phyloP scores from a whole-genome alignment of 2,113 vertebrate genomes.

The Epinephelus moara region DNA sequence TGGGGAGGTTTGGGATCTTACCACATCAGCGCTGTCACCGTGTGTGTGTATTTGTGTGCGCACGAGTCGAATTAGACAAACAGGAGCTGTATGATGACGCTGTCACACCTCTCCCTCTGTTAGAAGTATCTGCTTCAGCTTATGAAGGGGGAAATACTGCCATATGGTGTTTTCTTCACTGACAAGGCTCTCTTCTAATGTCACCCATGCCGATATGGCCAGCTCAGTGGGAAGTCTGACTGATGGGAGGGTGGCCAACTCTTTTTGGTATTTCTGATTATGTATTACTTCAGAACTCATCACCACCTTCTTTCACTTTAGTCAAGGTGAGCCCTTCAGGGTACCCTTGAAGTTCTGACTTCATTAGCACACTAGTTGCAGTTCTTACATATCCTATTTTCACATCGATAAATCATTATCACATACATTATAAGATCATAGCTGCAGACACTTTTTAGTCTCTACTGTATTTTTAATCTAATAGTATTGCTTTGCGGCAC shows the following conservation, averaged over 20 bases:
- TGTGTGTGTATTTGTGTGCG: constrained; percentile 25
- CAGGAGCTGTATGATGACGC: constrained; percentile 40
- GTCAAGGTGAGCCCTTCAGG: background rate
- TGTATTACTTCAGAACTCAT: constrained; percentile 13
- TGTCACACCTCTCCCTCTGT: constrained; percentile 50
- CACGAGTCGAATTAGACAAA: constrained; percentile 53
- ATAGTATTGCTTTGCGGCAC: background rate
- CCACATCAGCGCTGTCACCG: constrained; percentile 10
- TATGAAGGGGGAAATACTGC: constrained; percentile 29
- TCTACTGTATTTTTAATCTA: background rate
- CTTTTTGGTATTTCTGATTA: constrained; percentile 48
- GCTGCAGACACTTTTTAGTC: background rate
- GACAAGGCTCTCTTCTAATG: constrained; percentile 50
- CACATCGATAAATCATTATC: background rate
- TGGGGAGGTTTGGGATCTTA: constrained; percentile 47
- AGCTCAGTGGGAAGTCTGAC: constrained; percentile 52
- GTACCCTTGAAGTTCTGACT: background rate
- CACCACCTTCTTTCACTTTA: background rate
- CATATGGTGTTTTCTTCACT: constrained; percentile 71
- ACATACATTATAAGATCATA: background rate
- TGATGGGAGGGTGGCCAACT: constrained; percentile 43
- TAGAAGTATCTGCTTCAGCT: constrained; percentile 45
- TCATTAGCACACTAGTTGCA: background rate
- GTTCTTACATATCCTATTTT: constrained; percentile 6
- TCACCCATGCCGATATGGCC: constrained; percentile 48